phyloP scores from a whole-genome alignment of 2,888 invertebrate genomes.

The Ametastegia equiseti region DNA sequence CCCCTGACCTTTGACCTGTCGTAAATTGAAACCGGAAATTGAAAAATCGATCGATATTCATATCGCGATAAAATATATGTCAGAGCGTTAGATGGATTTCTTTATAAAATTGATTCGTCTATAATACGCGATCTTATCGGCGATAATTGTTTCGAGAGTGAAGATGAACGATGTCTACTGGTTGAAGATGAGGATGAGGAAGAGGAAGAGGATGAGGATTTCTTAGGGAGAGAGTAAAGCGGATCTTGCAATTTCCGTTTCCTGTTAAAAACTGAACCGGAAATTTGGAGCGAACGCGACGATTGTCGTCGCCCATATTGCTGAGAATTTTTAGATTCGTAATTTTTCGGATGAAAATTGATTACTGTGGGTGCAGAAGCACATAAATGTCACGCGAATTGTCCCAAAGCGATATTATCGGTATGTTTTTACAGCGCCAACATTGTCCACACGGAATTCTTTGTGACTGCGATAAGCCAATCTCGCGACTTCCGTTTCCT shows the following conservation, averaged over 20 bases:
- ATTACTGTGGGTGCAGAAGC: not conserved
- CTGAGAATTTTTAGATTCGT: not conserved
- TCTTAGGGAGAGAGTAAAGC: not conserved
- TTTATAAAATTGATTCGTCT: not conserved
- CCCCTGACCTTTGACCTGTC: not conserved
- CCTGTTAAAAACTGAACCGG: constrained; percentile 34
- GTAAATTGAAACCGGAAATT: constrained; percentile 4
- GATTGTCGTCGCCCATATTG: not conserved
- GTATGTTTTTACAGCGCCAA: not conserved
- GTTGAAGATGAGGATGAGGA: not conserved
- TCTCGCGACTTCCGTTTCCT: not conserved
- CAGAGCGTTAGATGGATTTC: not conserved
- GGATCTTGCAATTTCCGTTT: constrained; percentile 38
- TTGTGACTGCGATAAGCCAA: constrained; percentile 10
- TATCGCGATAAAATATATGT: not conserved
- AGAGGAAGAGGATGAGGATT: not conserved
- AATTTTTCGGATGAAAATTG: not conserved
- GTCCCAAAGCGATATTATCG: not conserved
- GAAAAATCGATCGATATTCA: not conserved
- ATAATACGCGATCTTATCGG: not conserved
- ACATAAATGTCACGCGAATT: constrained; percentile 33
- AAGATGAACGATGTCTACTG: not conserved
- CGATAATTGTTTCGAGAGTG: not conserved
- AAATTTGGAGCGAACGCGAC: constrained; percentile 28
- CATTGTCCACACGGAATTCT: constrained; percentile 13